Evolutionary conservation across 2,797 vertebrate genomes (phyloP).

Genomic region (Echiichthys vipera): DNA sequence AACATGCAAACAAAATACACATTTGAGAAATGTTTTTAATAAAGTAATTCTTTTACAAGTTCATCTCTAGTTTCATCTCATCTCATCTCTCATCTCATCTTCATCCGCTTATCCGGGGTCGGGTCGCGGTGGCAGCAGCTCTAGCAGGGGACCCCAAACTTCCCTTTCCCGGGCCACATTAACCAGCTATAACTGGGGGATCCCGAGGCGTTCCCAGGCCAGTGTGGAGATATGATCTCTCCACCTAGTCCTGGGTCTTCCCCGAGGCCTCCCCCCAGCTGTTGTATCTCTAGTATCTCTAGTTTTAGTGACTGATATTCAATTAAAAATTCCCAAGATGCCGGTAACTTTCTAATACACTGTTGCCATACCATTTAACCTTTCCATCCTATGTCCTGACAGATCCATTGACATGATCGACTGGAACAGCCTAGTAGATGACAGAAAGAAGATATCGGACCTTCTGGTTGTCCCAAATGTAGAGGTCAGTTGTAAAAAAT

Average conservation of each 20-base stretch:
- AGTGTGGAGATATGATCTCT: too few species aligned
- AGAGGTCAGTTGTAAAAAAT: conserved; percentile 80
- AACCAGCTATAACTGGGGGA: too few species aligned
- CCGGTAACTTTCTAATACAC: neutral
- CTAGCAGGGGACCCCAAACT: too few species aligned
- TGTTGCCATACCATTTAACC: neutral
- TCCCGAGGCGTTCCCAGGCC: too few species aligned
- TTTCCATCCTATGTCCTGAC: conserved; percentile 21
- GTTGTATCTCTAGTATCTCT: too few species aligned
- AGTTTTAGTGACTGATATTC: neutral
- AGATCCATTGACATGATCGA: conserved; percentile 92
- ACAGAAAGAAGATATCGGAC: conserved; percentile 84
- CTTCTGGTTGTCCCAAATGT: conserved; percentile 90
- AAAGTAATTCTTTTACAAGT: neutral
- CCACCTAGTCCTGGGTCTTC: too few species aligned
- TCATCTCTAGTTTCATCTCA: too few species aligned
- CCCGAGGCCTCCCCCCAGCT: too few species aligned
- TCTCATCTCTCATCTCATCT: too few species aligned
- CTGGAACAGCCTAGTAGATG: conserved; percentile 90
- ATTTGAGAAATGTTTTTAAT: neutral
- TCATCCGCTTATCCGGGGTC: too few species aligned
- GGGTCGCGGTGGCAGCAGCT: too few species aligned
- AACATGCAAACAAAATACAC: neutral
- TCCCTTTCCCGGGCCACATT: too few species aligned
- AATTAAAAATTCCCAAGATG: neutral